Evolutionary conservation across 2,797 vertebrate genomes (phyloP), one percentile per base, ranked within the genome.

Genomic region (Danio tinwini): DNA sequence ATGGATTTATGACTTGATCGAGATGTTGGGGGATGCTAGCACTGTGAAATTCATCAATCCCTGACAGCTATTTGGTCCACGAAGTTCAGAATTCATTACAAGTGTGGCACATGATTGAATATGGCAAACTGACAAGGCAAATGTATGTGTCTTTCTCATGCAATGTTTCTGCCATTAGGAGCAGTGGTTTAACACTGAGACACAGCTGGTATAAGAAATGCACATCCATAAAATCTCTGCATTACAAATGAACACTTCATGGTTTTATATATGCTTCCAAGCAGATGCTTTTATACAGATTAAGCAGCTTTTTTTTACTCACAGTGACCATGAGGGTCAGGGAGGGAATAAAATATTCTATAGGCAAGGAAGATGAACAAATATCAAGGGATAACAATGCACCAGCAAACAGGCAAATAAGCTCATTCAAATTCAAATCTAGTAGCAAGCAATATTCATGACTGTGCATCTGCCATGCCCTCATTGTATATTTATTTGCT

Each of bases 21-120:
- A 53, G 17, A 71, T 16, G 19, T 59, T 49, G 7, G 9, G 12
- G 7, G 47, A 58, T 72, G 73, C 78, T 64, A 45, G 74, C 49
- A 49, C n/a, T 81, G 71, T 65, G 63, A 81, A 81, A 81, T 82
- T 44, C 69, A 78, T 80, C 58, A 78, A 47, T 17, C n/a, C 19
- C 58, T 71, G 50, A 69, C 76, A 78, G 82, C 11, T 63, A 10
- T 42, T 42, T 53, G 53, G 14, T 55, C 39, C 21, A 16, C 11
- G 37, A 65, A 56, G 59, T 68, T 72, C 39, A 65, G 52, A 75
- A 74, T 79, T 80, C 58, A 47, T 78, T 63, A 80, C 72, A 61
- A 80, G 77, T 62, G 53, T 16, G 50, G 55, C 74, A 83, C 44
- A 77, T 70, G 79, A 67, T 64, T 19, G 11, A 59, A 42, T 45